Conservation (phyloP, 2,888 invertebrate species). For the Patella caerulea region DNA sequence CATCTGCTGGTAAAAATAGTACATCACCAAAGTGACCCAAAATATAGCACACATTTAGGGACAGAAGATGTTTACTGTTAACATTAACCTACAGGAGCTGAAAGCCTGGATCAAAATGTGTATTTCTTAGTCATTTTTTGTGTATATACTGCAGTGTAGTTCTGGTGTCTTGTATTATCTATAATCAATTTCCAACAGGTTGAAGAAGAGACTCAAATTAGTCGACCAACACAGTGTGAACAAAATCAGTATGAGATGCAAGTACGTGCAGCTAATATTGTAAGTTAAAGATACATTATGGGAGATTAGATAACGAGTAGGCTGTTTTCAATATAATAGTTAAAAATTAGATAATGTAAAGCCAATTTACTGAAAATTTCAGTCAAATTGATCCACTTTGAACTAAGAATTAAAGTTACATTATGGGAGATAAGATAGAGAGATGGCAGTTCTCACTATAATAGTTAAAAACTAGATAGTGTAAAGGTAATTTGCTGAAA, state of each 20-base stretch:
- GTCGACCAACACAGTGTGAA: constrained; percentile 91
- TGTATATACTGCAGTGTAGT: no score
- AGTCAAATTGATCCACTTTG: no score
- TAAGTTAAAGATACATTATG: constrained; percentile 57
- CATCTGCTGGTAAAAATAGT: no score
- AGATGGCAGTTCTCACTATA: no score
- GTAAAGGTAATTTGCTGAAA: no score
- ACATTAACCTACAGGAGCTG: neutral
- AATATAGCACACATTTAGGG: no score
- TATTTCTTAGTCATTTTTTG: neutral
- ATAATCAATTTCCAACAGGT: constrained; percentile 68
- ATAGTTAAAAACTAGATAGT: no score
- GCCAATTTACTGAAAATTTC: no score
- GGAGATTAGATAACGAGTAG: no score
- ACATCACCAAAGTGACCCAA: no score
- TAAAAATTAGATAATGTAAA: no score
- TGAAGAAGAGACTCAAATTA: constrained; percentile 91
- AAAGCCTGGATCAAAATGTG: neutral
- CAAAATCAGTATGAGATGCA: constrained; percentile 98
- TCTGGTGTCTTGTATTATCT: neutral
- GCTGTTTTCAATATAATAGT: no score
- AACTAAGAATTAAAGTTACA: neutral
- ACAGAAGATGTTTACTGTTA: neutral
- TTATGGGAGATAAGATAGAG: neutral
- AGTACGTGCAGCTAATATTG: constrained; percentile 94